Conservation (phyloP, 2,113 vertebrate genomes). For the Oenanthe oenanthe region DNA sequence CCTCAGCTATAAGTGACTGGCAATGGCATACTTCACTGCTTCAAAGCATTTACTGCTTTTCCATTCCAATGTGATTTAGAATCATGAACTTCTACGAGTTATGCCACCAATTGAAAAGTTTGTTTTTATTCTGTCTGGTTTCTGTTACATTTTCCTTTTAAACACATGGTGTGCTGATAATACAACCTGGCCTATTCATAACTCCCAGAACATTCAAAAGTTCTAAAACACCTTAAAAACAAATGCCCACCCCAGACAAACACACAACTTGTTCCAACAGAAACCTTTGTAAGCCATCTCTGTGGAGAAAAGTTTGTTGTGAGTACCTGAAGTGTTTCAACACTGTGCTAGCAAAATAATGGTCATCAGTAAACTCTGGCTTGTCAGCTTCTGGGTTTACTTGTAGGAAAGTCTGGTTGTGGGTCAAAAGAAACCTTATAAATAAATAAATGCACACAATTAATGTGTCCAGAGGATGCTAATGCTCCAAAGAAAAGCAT, state of each 20-base stretch:
- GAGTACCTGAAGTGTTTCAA: not conserved
- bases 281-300: not conserved
- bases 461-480: not conserved
- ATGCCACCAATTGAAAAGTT: not conserved
- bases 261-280: not conserved
- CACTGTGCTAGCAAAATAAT: not conserved
- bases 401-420: not conserved
- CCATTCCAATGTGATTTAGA: not conserved
- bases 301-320: not conserved
- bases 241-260: not conserved
- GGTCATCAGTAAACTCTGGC: not conserved
- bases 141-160: not conserved
- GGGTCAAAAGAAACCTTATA: not conserved
- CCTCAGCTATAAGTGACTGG: not conserved
- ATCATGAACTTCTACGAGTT: not conserved
- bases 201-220: not conserved
- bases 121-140: not conserved
- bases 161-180: not conserved
- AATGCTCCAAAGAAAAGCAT: not conserved
- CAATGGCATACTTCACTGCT: not conserved
- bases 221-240: not conserved
- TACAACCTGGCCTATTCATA: not conserved
- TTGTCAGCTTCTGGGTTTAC: not conserved
- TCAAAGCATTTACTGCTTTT: not conserved
- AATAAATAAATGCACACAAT: not conserved